Evolutionary conservation across 2,113 vertebrate genomes (phyloP).

Genomic region (Motacilla alba): DNA sequence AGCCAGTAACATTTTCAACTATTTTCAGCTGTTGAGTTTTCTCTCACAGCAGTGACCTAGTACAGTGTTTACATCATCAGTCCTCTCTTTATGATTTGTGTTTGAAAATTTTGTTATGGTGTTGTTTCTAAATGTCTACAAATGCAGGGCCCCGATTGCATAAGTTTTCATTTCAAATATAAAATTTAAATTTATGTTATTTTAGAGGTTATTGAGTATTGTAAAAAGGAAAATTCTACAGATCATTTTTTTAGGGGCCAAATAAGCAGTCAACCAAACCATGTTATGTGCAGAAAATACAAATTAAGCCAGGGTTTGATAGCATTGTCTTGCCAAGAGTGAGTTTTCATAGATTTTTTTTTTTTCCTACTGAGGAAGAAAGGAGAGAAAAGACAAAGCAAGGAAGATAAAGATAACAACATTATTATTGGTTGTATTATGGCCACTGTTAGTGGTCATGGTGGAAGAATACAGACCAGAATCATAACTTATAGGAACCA

Average conservation of each 20-base stretch:
- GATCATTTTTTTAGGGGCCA: neutral
- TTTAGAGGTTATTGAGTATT: neutral
- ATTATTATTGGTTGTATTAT: neutral
- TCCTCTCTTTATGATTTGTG: neutral
- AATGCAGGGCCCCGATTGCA: neutral
- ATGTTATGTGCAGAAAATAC: neutral
- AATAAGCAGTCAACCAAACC: neutral
- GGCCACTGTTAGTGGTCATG: neutral
- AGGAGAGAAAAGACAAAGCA: neutral
- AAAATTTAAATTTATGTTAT: neutral
- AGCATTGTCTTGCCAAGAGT: neutral
- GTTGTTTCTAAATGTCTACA: neutral
- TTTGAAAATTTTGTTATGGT: neutral
- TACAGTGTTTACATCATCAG: neutral
- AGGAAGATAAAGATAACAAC: neutral
- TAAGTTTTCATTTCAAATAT: neutral
- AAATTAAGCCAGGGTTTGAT: neutral
- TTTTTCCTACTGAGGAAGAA: neutral
- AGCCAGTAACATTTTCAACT: neutral
- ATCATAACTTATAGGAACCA: neutral
- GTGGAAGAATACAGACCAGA: neutral
- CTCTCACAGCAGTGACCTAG: neutral
- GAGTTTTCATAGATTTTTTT: neutral
- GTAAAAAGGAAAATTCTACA: neutral
- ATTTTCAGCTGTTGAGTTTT: neutral